Percentiles rank a stretch among this genome's conserved stretches.
phyloP scores from a whole-genome alignment of 2,113 vertebrate genomes.

The Fukomys damarensis region DNA sequence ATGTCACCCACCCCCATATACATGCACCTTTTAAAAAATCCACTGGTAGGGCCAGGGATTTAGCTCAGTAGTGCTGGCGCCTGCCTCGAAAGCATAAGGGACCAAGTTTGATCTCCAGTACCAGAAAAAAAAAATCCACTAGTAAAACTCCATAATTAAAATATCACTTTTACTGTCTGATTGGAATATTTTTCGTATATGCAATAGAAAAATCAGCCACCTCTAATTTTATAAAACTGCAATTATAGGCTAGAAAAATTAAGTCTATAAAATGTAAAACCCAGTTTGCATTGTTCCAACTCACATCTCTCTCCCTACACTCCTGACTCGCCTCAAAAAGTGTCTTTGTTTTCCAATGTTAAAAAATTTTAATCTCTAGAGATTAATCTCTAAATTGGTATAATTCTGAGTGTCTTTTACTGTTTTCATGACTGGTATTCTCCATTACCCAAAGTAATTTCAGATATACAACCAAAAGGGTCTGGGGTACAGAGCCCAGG shows the following conservation, averaged over 20 bases:
- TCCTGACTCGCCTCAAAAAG: not conserved
- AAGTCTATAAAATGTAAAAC: not conserved
- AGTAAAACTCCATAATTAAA: slow-evolving; percentile 43
- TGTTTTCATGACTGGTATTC: not conserved
- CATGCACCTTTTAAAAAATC: not conserved
- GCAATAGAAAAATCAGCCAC: not conserved
- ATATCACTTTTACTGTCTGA: slow-evolving; percentile 26
- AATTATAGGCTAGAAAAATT: not conserved
- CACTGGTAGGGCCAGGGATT: too few species aligned
- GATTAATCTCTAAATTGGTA: not conserved
- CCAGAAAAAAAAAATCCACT: not conserved
- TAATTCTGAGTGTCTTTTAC: not conserved
- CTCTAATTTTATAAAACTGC: not conserved
- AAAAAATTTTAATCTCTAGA: not conserved
- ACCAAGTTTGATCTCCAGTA: too few species aligned
- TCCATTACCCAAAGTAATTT: not conserved
- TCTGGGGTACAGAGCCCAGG: not conserved
- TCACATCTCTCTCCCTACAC: not conserved
- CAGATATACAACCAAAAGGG: not conserved
- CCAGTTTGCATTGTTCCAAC: not conserved
- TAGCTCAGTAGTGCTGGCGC: too few species aligned
- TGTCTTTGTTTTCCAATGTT: not conserved
- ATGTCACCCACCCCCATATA: not conserved
- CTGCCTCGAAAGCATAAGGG: too few species aligned
- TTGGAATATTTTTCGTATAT: not conserved